phyloP scores from a whole-genome alignment of 2,888 invertebrate genomes.

The Pterostichus niger region DNA sequence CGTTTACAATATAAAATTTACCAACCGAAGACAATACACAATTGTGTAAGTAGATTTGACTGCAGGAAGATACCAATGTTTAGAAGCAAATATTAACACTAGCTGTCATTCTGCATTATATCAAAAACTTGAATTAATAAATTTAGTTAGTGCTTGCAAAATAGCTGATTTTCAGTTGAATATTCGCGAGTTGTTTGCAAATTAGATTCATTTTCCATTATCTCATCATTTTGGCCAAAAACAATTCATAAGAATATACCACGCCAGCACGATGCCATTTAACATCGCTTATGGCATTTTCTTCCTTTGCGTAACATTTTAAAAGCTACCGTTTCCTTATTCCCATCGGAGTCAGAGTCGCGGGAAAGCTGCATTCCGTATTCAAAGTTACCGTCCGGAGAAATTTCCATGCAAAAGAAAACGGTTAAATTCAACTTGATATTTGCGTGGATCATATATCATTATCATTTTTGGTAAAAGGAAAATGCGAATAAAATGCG shows the following conservation, averaged over 20 bases:
- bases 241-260: conserved; percentile 25
- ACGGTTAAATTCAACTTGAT: conserved; percentile 63
- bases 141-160: neutral
- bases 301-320: conserved; percentile 57
- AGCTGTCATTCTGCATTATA: too few species aligned
- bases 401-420: conserved; percentile 62
- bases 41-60: too few species aligned
- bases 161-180: neutral
- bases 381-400: conserved; percentile 47
- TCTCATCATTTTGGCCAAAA: conserved; percentile 16
- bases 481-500: conserved; percentile 65
- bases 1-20: too few species aligned
- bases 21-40: too few species aligned
- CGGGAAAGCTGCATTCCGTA: conserved; percentile 21
- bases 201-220: conserved; percentile 27
- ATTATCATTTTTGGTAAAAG: conserved; percentile 64
- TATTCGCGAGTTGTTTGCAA: neutral
- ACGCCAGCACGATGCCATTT: conserved; percentile 27
- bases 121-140: too few species aligned
- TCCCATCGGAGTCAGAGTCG: conserved; percentile 45
- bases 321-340: conserved; percentile 41
- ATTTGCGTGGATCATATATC: conserved; percentile 66
- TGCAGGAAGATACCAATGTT: too few species aligned
- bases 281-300: conserved; percentile 59
- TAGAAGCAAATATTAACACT: too few species aligned